These are phyloP conservation scores for Caenorhabditis wallacei DNA, from an alignment of 2,888 invertebrate species.

Conservation along the genomic window DNA sequence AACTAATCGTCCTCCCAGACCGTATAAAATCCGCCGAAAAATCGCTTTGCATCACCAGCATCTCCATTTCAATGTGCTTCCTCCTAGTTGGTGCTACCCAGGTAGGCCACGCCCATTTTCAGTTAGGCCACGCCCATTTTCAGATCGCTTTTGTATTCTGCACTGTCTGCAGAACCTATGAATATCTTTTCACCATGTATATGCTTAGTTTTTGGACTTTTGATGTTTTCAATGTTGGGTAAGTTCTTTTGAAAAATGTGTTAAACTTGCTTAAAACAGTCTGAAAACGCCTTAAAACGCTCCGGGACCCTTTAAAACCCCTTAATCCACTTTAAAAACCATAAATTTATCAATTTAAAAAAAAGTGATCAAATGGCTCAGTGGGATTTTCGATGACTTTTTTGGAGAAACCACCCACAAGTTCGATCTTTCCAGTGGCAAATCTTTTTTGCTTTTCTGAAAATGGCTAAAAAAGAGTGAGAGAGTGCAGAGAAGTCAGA, in stretches of 20 bases:
- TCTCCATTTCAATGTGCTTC: constrained; percentile 30
- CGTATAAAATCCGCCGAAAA: constrained; percentile 42
- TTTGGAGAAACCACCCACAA: background rate
- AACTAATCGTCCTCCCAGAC: constrained; percentile 29
- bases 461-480: too few relatives aligned
- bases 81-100: constrained; percentile 24
- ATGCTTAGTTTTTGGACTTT: constrained; percentile 5
- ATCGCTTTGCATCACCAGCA: constrained; percentile 39
- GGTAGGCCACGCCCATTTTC: constrained; percentile 1
- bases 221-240: constrained; percentile 26
- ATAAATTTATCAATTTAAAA: too few relatives aligned
- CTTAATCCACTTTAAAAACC: too few relatives aligned
- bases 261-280: too few relatives aligned
- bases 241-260: constrained; percentile 1
- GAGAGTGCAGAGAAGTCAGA: background rate
- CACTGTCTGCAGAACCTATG: background rate
- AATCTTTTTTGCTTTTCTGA: too few relatives aligned
- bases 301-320: too few relatives aligned
- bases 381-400: background rate
- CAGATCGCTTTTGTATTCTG: constrained; percentile 12
- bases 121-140: background rate
- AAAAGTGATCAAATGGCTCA: too few relatives aligned
- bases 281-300: too few relatives aligned
- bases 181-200: constrained; percentile 2
- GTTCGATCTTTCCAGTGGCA: too few relatives aligned